Evolutionary conservation across 1,140 invertebrate species (phyloP), one percentile per base, ranked within the genome.

Genomic region (Drosophila persimilis): DNA sequence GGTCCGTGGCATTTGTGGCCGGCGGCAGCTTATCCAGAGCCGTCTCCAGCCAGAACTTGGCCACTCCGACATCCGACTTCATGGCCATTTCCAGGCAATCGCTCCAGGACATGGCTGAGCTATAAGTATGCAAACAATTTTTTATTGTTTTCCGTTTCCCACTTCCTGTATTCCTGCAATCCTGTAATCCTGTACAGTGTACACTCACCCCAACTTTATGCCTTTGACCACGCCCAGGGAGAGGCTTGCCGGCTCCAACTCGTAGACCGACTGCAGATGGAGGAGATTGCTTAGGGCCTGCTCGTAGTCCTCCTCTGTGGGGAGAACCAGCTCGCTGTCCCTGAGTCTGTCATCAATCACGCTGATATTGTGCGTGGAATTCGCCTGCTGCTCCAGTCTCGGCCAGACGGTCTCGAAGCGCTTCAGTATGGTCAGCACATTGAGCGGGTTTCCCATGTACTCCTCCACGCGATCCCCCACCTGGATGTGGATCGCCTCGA

Each of bases 381-480:
- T 73, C 0, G 89, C 89, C 51, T 64, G 63, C 41, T 70, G 46
- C 20, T 76, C 75, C 6, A 90, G 15, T 9, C 11, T 43, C 0
- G 95, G 95, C 95, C 97, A 97, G 91, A 99, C 97, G 6, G 95
- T 94, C 0, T 97, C 97, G 62, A 99, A 93, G 77, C 97, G 94
- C 92, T 99, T 99, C 8, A 99, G 96, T 31, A 99, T 93, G n/a
- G 98, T 94, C 91, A 98, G 98, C 26, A 98, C 97, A 93, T 99
- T 99, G 48, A 99, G 96, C 0, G 98, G 98, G 93, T 99, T 99
- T 1, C 95, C 95, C 52, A 99, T 92, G 90, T 97, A 97, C 71
- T 94, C 94, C 44, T 96, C 95, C 20, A 96, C 94, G 88, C 98
- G 95, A 50, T 93, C 91, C 70, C 95, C 94, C 0, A 97, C 97